These are phyloP conservation scores for Notodonta dromedarius DNA, from an alignment of 2,888 invertebrate species.

Conservation along the genomic window DNA sequence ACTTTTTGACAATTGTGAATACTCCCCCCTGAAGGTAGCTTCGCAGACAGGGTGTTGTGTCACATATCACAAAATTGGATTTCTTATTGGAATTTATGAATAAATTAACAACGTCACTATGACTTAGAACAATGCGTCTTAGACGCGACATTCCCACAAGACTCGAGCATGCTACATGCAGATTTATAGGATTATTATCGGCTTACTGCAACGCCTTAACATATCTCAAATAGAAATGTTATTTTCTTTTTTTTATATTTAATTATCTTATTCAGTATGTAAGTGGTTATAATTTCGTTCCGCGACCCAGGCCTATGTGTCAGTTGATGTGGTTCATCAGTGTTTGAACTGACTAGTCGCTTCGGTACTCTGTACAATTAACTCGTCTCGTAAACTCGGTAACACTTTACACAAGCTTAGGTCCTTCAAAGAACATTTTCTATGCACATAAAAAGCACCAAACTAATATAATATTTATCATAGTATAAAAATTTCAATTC, in stretches of 20 bases:
- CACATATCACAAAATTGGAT: slow-evolving; percentile 70
- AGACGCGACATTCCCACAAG: slow-evolving; percentile 16
- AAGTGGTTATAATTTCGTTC: slow-evolving; percentile 20
- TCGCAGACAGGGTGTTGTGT: slow-evolving; percentile 72
- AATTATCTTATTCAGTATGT: slow-evolving; percentile 17
- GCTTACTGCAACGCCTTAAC: slow-evolving; percentile 35
- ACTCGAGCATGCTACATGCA: slow-evolving; percentile 14
- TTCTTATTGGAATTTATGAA: slow-evolving; percentile 40
- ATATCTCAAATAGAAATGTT: slow-evolving; percentile 36
- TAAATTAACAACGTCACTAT: slow-evolving; percentile 12
- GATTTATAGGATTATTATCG: slow-evolving; percentile 16
- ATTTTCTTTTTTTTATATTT: not conserved
- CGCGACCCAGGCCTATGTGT: slow-evolving; percentile 68
- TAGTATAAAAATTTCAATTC: slow-evolving; percentile 40
- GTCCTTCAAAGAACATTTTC: slow-evolving; percentile 24
- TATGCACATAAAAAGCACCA: slow-evolving; percentile 41
- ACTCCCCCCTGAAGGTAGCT: slow-evolving; percentile 43
- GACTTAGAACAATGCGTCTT: slow-evolving; percentile 23
- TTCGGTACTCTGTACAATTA: slow-evolving; percentile 8
- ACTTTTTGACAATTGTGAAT: no score
- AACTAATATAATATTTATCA: slow-evolving; percentile 36
- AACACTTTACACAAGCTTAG: slow-evolving; percentile 28
- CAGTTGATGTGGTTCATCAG: slow-evolving; percentile 44
- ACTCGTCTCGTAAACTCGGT: slow-evolving; percentile 20
- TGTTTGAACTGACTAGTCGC: not conserved